Conservation (phyloP, 2,797 vertebrate species). For the Molossus molossus region DNA sequence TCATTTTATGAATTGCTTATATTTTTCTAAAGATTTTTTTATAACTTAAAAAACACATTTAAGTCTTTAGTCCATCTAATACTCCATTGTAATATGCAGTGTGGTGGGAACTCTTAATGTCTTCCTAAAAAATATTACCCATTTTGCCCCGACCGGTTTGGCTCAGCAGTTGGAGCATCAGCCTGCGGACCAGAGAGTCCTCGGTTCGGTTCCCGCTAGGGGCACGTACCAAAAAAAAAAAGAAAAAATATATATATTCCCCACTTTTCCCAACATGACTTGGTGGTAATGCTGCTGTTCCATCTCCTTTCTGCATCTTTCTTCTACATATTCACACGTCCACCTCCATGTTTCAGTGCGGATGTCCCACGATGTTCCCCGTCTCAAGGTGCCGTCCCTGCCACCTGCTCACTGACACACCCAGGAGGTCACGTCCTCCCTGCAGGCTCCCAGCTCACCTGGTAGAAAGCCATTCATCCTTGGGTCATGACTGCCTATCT, state of each 20-base stretch:
- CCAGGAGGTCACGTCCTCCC: not conserved
- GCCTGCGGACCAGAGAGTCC: no score
- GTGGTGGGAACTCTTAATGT: not conserved
- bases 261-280: not conserved
- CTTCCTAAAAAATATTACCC: conserved; percentile 15
- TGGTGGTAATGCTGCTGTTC: not conserved
- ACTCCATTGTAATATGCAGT: not conserved
- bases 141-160: not conserved
- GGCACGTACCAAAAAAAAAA: no score
- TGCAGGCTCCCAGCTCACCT: not conserved
- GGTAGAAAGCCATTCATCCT: not conserved
- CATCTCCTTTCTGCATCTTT: not conserved
- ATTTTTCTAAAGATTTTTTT: not conserved
- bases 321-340: not conserved
- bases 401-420: not conserved
- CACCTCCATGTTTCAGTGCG: not conserved
- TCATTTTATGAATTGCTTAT: not conserved
- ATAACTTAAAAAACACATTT: not conserved
- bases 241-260: not conserved
- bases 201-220: no score
- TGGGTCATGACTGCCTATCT: not conserved
- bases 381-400: not conserved
- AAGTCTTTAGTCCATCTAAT: not conserved
- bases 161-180: no score
- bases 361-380: no score